These are phyloP conservation scores for Caenorhabditis briggsae DNA, from an alignment of 1,140 invertebrate species.

Conservation along the genomic window DNA sequence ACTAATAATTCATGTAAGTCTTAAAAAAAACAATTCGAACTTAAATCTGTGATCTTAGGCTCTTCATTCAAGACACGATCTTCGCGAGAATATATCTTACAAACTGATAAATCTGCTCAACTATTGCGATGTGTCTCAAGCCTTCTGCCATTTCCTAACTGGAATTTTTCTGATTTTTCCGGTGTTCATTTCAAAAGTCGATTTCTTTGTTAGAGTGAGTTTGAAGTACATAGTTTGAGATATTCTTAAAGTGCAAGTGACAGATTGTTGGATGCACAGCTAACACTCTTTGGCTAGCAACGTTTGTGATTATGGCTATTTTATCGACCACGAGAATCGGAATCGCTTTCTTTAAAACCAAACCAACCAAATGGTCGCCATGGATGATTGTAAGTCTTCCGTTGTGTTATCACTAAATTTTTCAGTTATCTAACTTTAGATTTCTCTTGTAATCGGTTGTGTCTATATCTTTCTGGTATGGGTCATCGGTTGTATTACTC, in stretches of 20 bases:
- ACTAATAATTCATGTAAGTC: constrained; percentile 21
- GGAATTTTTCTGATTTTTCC: constrained; percentile 22
- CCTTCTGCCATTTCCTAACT: constrained; percentile 7
- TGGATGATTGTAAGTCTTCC: background rate
- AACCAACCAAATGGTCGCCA: background rate
- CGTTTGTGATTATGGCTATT: background rate
- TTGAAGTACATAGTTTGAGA: too few relatives aligned
- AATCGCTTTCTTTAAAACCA: background rate
- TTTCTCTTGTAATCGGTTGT: background rate
- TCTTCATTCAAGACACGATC: background rate
- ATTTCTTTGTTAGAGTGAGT: background rate
- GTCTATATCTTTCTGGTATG: background rate
- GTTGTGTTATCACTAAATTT: too few relatives aligned
- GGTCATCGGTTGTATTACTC: background rate
- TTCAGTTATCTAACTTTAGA: background rate
- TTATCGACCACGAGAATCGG: background rate
- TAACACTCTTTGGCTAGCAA: background rate
- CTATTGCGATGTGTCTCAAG: background rate
- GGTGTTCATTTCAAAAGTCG: background rate
- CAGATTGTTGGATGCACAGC: background rate
- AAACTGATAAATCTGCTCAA: background rate
- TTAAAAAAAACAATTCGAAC: too few relatives aligned
- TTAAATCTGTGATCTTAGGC: background rate
- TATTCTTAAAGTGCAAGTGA: too few relatives aligned
- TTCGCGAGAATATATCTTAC: constrained; percentile 4